Conservation (phyloP, 2,113 vertebrate genomes). For the Anguilla rostrata region DNA sequence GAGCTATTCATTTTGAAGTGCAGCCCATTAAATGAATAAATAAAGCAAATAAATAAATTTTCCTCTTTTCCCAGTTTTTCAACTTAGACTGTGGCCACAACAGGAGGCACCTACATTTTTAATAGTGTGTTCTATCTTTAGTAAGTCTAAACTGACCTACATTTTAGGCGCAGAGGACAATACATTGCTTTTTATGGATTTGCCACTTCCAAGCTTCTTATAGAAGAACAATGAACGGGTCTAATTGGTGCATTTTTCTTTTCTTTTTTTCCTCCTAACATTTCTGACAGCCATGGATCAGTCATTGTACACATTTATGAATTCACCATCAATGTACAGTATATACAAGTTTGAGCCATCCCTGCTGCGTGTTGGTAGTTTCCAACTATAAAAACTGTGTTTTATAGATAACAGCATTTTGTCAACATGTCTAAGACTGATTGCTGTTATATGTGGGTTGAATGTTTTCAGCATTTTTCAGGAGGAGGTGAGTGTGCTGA, state of each 20-base stretch:
- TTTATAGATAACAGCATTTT: no score
- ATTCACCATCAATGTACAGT: no score
- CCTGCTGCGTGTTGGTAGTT: not conserved
- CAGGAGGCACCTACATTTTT: not conserved
- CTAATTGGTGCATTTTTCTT: not conserved
- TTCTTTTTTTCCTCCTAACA: not conserved
- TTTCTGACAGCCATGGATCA: not conserved
- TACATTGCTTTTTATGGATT: not conserved
- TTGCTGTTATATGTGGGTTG: no score
- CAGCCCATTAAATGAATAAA: not conserved
- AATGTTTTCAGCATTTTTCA: no score
- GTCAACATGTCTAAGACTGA: no score
- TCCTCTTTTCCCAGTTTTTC: not conserved
- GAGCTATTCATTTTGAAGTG: not conserved
- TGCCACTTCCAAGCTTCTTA: not conserved
- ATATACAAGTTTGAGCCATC: not conserved
- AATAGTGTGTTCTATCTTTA: not conserved
- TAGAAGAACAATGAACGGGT: not conserved
- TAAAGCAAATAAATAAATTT: not conserved
- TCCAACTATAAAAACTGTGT: not conserved
- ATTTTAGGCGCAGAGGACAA: not conserved
- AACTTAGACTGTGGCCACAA: not conserved
- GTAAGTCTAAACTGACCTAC: not conserved
- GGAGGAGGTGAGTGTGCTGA: no score
- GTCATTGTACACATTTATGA: not conserved